Conservation (phyloP, 2,797 vertebrate species). For the Galago senegalensis region DNA sequence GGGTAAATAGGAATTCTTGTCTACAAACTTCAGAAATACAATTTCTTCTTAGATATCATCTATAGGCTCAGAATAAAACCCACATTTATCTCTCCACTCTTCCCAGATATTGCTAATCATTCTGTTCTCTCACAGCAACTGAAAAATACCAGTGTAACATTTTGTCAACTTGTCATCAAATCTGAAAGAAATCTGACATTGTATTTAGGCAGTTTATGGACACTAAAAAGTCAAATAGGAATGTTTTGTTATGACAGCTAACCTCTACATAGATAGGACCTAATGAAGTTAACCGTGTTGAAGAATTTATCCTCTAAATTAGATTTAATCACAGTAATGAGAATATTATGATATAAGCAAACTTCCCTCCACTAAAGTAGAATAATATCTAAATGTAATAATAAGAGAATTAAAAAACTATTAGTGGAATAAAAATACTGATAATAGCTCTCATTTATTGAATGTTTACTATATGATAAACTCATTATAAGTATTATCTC, state of each 20-base stretch:
- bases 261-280: background rate
- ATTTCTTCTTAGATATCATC: conserved; percentile 43
- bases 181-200: conserved; percentile 42
- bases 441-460: background rate
- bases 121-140: background rate
- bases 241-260: conserved; percentile 6
- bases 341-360: conserved; percentile 18
- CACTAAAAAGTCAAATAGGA: conserved; percentile 41
- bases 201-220: conserved; percentile 15
- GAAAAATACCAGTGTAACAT: conserved; percentile 13
- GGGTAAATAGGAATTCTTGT: background rate
- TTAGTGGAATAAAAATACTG: background rate
- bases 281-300: background rate
- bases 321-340: background rate
- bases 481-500: background rate
- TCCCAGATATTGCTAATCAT: background rate
- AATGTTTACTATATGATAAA: background rate
- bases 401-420: conserved; percentile 36
- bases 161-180: background rate
- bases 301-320: background rate
- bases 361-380: background rate
- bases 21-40: conserved; percentile 42
- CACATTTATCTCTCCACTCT: background rate
- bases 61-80: background rate
- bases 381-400: conserved; percentile 16